phyloP scores from a whole-genome alignment of 2,113 vertebrate species.

The Nyctibius bracteatus region DNA sequence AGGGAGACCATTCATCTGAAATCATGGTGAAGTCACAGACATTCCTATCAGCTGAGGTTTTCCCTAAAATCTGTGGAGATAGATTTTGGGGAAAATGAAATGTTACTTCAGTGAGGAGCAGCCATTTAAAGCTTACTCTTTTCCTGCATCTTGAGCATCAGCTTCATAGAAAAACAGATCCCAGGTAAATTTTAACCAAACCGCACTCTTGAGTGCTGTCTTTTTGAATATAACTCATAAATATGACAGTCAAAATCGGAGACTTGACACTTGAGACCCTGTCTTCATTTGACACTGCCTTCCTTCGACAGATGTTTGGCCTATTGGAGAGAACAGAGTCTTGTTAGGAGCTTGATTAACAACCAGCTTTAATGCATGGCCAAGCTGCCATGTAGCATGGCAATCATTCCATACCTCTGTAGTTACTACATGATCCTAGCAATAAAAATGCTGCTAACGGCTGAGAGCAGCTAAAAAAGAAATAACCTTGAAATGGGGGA shows the following conservation, averaged over 20 bases:
- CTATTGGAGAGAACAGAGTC: background rate
- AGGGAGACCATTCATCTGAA: background rate
- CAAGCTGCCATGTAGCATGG: slow-evolving; percentile 20
- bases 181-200: background rate
- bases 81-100: background rate
- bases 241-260: background rate
- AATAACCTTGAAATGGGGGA: background rate
- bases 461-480: background rate
- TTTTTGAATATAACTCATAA: background rate
- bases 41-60: background rate
- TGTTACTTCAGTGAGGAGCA: background rate
- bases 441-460: background rate
- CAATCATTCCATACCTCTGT: slow-evolving; percentile 16
- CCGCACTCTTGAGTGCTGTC: background rate
- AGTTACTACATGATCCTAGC: background rate
- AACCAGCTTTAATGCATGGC: slow-evolving; percentile 16
- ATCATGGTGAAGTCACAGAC: background rate
- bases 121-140: background rate
- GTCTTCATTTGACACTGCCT: background rate
- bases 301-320: background rate
- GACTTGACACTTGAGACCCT: background rate
- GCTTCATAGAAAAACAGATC: background rate
- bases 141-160: background rate
- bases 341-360: slow-evolving; percentile 40
- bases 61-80: background rate